Evolutionary conservation across 2,113 vertebrate genomes (phyloP), one percentile per base, ranked within the genome.

Genomic region (Ciconia boyciana): DNA sequence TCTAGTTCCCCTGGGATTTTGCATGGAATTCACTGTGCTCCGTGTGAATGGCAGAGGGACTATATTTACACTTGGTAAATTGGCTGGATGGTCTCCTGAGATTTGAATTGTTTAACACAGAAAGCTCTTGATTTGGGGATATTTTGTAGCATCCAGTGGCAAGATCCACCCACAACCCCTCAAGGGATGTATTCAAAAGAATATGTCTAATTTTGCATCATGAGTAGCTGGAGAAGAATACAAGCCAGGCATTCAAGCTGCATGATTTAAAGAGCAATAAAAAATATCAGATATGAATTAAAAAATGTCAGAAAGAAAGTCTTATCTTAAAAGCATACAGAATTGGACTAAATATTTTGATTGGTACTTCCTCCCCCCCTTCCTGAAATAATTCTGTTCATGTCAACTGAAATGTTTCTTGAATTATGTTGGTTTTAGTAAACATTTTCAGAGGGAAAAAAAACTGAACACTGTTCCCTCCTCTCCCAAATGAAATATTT

Each of bases 61-160:
- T 97, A 66, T 96, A 97, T 96, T 95, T 95, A 89, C 96, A 94
- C 89, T 94, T 89, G 97, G 81, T 97, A 97, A 97, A 96, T 95
- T 97, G 96, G 94, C 83, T 94, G 94, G 93, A 62, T 91, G 32
- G 49, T 66, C 94, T 91, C 94, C 78, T 51, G 94, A 72, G 96
- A 89, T 92, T 95, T 89, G 87, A 97, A 97, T 95, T 97, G 94
- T 96, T 97, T 96, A 94, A 97, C 93, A 95, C 77, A 94, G 95
- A 97, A 85, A 91, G 91, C 94, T 96, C 94, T 97, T 96, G 95
- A 95, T 97, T 97, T 94, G 95, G 81, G 66, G 58, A 92, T 96
- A 92, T 97, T 97, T 96, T 94, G 92, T 96, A 95, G 70, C 57
- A 55, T 96, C 95, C 94, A 92, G 89, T 92, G 87, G 81, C 70